These are phyloP conservation scores for Lumbricus terrestris DNA, from an alignment of 2,888 invertebrate species.

Conservation along the genomic window DNA sequence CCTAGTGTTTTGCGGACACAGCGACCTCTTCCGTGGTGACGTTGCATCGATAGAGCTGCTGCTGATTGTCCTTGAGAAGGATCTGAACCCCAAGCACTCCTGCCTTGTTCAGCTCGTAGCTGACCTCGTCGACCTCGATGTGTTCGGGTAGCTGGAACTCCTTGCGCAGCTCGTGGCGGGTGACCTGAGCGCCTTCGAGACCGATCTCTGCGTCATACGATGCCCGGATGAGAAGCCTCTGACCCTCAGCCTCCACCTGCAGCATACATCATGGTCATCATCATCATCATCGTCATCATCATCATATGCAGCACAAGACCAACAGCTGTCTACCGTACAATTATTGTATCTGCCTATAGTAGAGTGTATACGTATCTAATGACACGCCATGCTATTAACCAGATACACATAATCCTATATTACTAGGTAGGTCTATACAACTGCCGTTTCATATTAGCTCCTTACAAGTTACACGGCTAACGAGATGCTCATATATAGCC, in stretches of 20 bases:
- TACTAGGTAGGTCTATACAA: too few species aligned
- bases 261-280: too few species aligned
- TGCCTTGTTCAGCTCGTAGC: neutral
- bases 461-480: neutral
- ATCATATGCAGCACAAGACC: neutral
- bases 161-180: constrained; percentile 33
- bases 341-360: too few species aligned
- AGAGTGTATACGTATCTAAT: too few species aligned
- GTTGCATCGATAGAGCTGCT: neutral
- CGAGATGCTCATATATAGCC: neutral
- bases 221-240: constrained; percentile 32
- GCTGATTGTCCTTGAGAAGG: neutral
- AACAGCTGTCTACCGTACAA: too few species aligned
- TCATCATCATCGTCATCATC: too few species aligned
- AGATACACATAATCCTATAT: too few species aligned
- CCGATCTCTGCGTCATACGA: constrained; percentile 36
- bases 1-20: neutral
- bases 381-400: too few species aligned
- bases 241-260: constrained; percentile 33
- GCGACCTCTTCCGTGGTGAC: constrained; percentile 15
- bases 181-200: constrained; percentile 32
- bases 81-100: constrained; percentile 9
- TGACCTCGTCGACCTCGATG: constrained; percentile 30
- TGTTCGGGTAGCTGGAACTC: constrained; percentile 38
- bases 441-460: neutral